These are phyloP conservation scores for Mechanitis messenoides DNA, from an alignment of 2,888 invertebrate species.

Conservation along the genomic window DNA sequence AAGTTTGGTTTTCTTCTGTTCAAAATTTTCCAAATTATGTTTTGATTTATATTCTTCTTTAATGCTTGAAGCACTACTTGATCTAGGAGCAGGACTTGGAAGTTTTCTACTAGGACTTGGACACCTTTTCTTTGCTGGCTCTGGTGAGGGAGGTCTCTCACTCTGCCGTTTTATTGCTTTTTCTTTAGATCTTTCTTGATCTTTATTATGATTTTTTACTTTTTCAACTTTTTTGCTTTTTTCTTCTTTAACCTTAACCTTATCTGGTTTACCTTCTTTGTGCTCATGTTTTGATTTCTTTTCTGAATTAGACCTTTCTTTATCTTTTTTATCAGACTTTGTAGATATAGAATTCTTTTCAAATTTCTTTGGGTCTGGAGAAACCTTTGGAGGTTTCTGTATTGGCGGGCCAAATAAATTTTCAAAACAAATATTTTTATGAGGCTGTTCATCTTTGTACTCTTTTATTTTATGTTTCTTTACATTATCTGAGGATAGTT, in stretches of 20 bases:
- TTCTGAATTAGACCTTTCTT: slow-evolving; percentile 65
- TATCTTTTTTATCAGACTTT: slow-evolving; percentile 76
- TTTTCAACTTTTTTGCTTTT: slow-evolving; percentile 70
- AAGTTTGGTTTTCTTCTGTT: slow-evolving; percentile 59
- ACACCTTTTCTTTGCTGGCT: slow-evolving; percentile 57
- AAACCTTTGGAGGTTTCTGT: slow-evolving; percentile 83
- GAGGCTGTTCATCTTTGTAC: slow-evolving; percentile 73
- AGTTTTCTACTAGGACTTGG: slow-evolving; percentile 55
- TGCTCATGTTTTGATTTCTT: slow-evolving; percentile 71
- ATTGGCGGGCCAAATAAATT: slow-evolving; percentile 90
- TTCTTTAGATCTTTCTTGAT: slow-evolving; percentile 74
- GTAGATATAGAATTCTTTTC: slow-evolving; percentile 48
- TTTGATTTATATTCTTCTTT: slow-evolving; percentile 67
- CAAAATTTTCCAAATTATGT: slow-evolving; percentile 48
- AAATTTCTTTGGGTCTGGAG: slow-evolving; percentile 79
- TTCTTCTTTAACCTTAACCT: slow-evolving; percentile 68
- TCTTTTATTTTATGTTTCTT: slow-evolving; percentile 79
- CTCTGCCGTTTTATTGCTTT: slow-evolving; percentile 70
- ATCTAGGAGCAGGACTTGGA: slow-evolving; percentile 56
- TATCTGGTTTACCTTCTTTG: slow-evolving; percentile 65
- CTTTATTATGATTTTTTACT: slow-evolving; percentile 74
- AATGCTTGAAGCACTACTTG: slow-evolving; percentile 62
- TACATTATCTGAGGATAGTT: slow-evolving; percentile 75
- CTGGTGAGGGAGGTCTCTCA: slow-evolving; percentile 64
- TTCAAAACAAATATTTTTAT: slow-evolving; percentile 81